A percentile compares a stretch with the other conserved stretches of the same genome.
Evolutionary conservation across 2,888 invertebrate genomes (phyloP).

Genomic region (Cephus spinipes): DNA sequence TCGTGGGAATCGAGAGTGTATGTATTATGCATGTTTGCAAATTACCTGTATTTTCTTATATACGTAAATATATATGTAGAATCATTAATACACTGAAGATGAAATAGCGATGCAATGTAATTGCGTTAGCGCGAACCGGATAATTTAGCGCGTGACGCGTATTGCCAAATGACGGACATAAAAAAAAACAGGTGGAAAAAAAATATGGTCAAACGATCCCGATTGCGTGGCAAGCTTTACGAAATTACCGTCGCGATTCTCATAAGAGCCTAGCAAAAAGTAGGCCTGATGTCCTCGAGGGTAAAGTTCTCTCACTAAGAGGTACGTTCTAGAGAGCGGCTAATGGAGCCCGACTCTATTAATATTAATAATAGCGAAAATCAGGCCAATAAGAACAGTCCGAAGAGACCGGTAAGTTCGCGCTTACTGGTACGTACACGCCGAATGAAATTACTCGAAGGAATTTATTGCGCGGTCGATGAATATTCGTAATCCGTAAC

Average conservation of each 20-base stretch:
- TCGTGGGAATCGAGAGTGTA: background rate
- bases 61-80: background rate
- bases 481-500: background rate
- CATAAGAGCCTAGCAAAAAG: slow-evolving; percentile 27
- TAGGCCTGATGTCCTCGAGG: slow-evolving; percentile 27
- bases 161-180: background rate
- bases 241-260: slow-evolving; percentile 19
- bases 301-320: slow-evolving; percentile 22
- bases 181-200: background rate
- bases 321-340: slow-evolving; percentile 31
- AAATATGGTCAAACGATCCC: background rate
- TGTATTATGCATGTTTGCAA: background rate
- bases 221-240: background rate
- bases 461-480: background rate
- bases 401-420: slow-evolving; percentile 33
- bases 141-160: background rate
- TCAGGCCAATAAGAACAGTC: slow-evolving; percentile 49
- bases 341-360: slow-evolving; percentile 48
- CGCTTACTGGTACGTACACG: slow-evolving; percentile 1
- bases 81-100: background rate
- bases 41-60: background rate
- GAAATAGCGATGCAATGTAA: background rate
- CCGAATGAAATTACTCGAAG: background rate
- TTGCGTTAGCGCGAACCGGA: background rate
- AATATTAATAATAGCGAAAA: slow-evolving; percentile 52